Conservation (phyloP, 2,113 vertebrate genomes). For the Lontra canadensis region DNA sequence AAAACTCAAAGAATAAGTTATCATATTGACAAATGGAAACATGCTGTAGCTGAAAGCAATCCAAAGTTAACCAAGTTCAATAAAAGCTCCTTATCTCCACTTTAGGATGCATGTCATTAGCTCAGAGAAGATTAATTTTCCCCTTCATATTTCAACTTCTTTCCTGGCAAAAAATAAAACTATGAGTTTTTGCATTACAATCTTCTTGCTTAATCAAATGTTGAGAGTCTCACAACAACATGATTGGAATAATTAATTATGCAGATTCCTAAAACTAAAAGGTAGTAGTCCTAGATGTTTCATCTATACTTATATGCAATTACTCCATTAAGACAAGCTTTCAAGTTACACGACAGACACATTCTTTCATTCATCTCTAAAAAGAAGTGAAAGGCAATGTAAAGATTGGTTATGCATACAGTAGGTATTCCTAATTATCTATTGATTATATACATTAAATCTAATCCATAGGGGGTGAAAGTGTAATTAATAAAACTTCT, state of each 20-base stretch:
- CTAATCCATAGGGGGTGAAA: neutral
- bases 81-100: conserved; percentile 63
- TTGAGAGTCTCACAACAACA: conserved; percentile 60
- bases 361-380: neutral
- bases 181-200: conserved; percentile 14
- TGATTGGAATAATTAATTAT: conserved; percentile 59
- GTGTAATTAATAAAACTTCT: neutral
- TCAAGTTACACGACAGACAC: neutral
- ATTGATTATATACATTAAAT: neutral
- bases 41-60: conserved; percentile 43
- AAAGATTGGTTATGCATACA: neutral
- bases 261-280: conserved; percentile 42
- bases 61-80: conserved; percentile 31
- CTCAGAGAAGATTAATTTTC: conserved; percentile 63
- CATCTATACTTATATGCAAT: conserved; percentile 10
- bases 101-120: conserved; percentile 32
- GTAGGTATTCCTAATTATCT: neutral
- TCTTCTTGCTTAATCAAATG: conserved; percentile 26
- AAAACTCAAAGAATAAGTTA: conserved; percentile 53
- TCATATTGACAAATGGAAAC: conserved; percentile 37
- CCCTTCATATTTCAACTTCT: conserved; percentile 57
- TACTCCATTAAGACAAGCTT: neutral
- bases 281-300: neutral
- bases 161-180: conserved; percentile 58
- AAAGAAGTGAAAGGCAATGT: neutral